Evolutionary conservation across 2,888 invertebrate species (phyloP).

Genomic region (Aphelenchoides bicaudatus): DNA sequence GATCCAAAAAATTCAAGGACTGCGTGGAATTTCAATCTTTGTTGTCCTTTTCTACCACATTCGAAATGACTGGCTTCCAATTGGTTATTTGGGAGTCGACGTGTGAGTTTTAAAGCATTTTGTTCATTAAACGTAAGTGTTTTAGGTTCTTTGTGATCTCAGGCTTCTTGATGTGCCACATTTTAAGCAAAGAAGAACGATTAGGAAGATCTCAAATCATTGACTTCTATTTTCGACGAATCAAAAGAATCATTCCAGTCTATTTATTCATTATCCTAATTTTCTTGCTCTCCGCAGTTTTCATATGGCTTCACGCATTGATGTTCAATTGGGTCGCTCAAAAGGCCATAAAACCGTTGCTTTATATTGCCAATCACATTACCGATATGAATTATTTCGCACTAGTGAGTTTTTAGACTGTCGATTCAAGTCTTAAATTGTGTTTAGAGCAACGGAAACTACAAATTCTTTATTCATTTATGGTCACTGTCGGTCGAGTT

Average conservation of each 20-base stretch:
- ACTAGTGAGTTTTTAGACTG: too few species aligned
- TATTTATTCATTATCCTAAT: slow-evolving; percentile 1
- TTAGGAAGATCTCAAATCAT: background rate
- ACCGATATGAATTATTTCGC: too few species aligned
- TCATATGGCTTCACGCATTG: background rate
- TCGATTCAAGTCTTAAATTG: too few species aligned
- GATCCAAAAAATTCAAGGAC: too few species aligned
- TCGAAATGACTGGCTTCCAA: background rate
- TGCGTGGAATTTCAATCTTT: slow-evolving; percentile 10
- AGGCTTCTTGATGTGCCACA: slow-evolving; percentile 13
- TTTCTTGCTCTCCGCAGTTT: background rate
- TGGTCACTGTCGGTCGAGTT: too few species aligned
- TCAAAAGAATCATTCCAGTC: slow-evolving; percentile 10
- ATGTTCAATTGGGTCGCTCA: too few species aligned
- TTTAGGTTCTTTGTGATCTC: slow-evolving; percentile 15
- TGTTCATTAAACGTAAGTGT: background rate
- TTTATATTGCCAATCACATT: too few species aligned
- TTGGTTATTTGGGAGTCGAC: slow-evolving; percentile 7
- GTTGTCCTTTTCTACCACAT: slow-evolving; percentile 1
- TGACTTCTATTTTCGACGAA: slow-evolving; percentile 16
- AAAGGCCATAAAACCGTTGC: too few species aligned
- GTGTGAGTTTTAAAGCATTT: background rate
- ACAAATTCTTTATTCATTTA: too few species aligned
- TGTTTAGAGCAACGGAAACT: too few species aligned
- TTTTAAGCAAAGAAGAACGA: background rate